A percentile compares a stretch with the other conserved stretches of the same genome.
phyloP scores from a whole-genome alignment of 2,888 invertebrate genomes.

The Malthinus flaveolus region DNA sequence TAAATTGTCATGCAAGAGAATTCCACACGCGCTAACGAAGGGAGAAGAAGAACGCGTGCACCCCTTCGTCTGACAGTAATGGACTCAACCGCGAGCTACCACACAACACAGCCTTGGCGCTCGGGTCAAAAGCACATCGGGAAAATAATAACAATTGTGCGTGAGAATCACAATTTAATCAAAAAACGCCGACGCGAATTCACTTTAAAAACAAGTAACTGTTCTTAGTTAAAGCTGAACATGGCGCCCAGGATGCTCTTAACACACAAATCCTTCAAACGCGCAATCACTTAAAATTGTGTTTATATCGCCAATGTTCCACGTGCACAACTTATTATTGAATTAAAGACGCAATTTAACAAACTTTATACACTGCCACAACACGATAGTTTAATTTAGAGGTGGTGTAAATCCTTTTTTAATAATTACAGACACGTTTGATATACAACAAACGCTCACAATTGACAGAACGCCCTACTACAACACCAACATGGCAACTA shows the following conservation, averaged over 20 bases:
- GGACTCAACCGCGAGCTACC: slow-evolving; percentile 56
- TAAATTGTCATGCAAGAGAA: slow-evolving; percentile 31
- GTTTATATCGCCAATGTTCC: slow-evolving; percentile 21
- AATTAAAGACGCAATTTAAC: background rate
- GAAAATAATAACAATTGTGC: slow-evolving; percentile 76
- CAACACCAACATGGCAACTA: slow-evolving; percentile 53
- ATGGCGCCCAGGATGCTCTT: slow-evolving; percentile 24
- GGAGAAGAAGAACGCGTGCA: slow-evolving; percentile 45
- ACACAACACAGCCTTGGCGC: slow-evolving; percentile 53
- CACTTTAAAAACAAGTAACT: slow-evolving; percentile 15
- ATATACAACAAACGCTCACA: slow-evolving; percentile 23
- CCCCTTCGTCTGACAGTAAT: slow-evolving; percentile 54
- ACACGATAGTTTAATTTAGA: background rate
- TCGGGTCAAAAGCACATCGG: slow-evolving; percentile 66
- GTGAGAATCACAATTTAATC: slow-evolving; percentile 55
- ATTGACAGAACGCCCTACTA: slow-evolving; percentile 42
- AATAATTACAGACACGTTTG: slow-evolving; percentile 21
- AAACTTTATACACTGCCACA: background rate
- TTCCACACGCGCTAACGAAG: slow-evolving; percentile 31
- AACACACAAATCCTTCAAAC: slow-evolving; percentile 19
- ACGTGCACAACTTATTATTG: slow-evolving; percentile 7
- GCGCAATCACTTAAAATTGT: slow-evolving; percentile 24
- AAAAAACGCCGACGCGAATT: slow-evolving; percentile 6
- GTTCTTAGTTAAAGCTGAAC: slow-evolving; percentile 12
- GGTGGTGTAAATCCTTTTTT: slow-evolving; percentile 1